phyloP scores from a whole-genome alignment of 2,888 invertebrate genomes.

The Lapara coniferarum region DNA sequence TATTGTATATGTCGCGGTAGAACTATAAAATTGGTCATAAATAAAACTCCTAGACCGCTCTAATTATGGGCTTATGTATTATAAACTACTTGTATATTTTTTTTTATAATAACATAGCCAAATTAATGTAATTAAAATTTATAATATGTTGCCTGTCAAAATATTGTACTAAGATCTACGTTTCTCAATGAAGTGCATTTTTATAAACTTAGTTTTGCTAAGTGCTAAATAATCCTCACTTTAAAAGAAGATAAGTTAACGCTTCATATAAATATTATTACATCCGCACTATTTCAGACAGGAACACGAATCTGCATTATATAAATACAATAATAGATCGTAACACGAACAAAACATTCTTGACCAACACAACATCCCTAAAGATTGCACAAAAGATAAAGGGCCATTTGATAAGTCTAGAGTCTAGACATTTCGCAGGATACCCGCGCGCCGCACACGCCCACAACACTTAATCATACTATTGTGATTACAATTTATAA shows the following conservation, averaged over 20 bases:
- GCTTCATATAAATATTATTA: too few relatives aligned
- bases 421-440: constrained; percentile 9
- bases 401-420: not conserved
- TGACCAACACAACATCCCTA: not conserved
- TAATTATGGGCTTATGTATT: not conserved
- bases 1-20: constrained; percentile 28
- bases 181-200: too few relatives aligned
- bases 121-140: too few relatives aligned
- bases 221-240: too few relatives aligned
- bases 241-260: too few relatives aligned
- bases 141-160: too few relatives aligned
- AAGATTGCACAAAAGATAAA: not conserved
- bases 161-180: too few relatives aligned
- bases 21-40: not conserved
- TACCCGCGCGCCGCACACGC: not conserved
- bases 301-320: too few relatives aligned
- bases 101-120: too few relatives aligned
- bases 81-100: not conserved
- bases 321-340: too few relatives aligned
- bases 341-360: not conserved
- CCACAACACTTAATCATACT: constrained; percentile 28
- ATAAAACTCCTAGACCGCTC: not conserved
- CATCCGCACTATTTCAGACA: too few relatives aligned
- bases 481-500: constrained; percentile 50
- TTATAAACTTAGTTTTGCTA: too few relatives aligned